These are phyloP conservation scores for Drosophila tripunctata DNA, from an alignment of 2,888 invertebrate genomes.

Conservation along the genomic window DNA sequence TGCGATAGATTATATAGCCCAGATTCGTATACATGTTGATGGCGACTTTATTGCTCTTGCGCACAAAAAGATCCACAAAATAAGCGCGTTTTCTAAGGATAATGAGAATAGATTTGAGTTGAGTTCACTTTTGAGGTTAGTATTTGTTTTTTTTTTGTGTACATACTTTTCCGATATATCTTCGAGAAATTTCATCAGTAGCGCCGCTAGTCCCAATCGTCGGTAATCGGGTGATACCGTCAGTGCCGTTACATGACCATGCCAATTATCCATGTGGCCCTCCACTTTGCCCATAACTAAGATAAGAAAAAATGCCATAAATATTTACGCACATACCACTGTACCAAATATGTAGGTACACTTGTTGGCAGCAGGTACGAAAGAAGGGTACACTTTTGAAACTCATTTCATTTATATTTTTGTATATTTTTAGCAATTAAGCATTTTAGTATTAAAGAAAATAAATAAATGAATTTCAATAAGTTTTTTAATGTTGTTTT, in stretches of 20 bases:
- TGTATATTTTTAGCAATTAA: too few species aligned
- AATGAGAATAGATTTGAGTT: not conserved
- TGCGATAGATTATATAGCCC: constrained; percentile 98
- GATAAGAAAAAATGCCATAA: not conserved
- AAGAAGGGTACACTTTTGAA: not conserved
- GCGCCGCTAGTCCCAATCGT: constrained; percentile 95
- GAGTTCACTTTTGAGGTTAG: too few species aligned
- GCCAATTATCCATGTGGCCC: constrained; percentile 98
- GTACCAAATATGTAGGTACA: not conserved
- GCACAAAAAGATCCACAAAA: constrained; percentile 99
- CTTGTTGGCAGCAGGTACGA: too few species aligned
- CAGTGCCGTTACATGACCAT: constrained; percentile 99
- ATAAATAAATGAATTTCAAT: too few species aligned
- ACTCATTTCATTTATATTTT: too few species aligned
- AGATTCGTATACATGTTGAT: constrained; percentile 98
- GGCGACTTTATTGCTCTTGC: constrained; percentile 98
- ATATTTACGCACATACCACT: not conserved
- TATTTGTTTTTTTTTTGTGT: too few species aligned
- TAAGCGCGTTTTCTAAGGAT: constrained; percentile 93
- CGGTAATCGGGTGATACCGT: constrained; percentile 98
- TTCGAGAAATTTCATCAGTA: constrained; percentile 97
- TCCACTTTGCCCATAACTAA: constrained; percentile 99
- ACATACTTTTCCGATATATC: constrained; percentile 96
- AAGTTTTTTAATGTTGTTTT: too few species aligned
- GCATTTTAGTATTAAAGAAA: too few species aligned